Base-by-base conservation (phyloP, 2,888 invertebrate genomes). In the Phorcus lineatus region DNA sequence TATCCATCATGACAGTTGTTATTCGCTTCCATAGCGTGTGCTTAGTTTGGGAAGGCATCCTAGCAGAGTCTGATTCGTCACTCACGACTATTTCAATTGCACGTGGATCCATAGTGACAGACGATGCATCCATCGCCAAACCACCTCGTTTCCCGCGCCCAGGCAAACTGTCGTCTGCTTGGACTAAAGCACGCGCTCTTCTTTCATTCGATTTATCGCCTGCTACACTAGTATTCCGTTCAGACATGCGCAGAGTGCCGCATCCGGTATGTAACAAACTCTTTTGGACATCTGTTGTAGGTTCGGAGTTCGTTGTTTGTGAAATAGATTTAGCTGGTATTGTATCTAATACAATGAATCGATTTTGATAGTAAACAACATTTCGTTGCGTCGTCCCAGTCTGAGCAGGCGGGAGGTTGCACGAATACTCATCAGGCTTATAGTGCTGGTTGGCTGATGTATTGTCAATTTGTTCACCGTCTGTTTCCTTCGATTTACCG, bases 61-160 rank as follows among this genome's bases (percentile, higher is more conserved):
- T 80, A 13, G 82, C 81, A 1, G 83, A 67, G 62, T 86, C 88
- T 4, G 85, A 85, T 47, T 83, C 85, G 57, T 88, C 89, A 9
- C 87, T 87, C 16, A 89, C 85, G 11, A 88, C 86, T 67, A 89
- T 87, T 80, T 88, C 89, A 55, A 89, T 87, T 36, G 86, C 88
- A 40, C 88, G 83, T n/a, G 87, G 82, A 78, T 88, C 88, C 88
- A 88, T 87, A 7, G 81, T 84, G 19, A 83, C 85, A 19, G 85
- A 84, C 16, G 85, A 80, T 22, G 84, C 84, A 70, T 86, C 85
- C 83, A 85, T 86, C 31, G 82, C 82, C 80, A 86, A 81, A 13
- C 78, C 76, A 31, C 78, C 67, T 19, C 77, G 36, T 36, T 79
- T 78, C 52, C 54, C 81, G 24, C 36, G 57, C 77, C 3, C 62